Conservation (phyloP, 2,797 vertebrate species). For the Sebastes itinus region DNA sequence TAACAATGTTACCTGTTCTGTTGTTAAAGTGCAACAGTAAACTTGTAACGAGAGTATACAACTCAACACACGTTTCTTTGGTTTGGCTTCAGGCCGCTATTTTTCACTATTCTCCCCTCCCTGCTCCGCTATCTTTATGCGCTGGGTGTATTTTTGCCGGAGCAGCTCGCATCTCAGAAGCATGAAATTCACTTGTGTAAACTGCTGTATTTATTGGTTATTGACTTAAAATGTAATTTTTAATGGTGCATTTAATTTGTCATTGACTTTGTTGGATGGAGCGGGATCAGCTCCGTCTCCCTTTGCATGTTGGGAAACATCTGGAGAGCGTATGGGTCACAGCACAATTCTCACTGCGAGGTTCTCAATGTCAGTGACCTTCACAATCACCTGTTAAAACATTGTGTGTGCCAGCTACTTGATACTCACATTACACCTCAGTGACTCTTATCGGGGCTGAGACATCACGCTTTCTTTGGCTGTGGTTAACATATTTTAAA, state of each 20-base stretch:
- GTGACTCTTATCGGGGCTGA: slow-evolving; percentile 16
- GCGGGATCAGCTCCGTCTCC: slow-evolving; percentile 18
- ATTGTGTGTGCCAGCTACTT: slow-evolving; percentile 26
- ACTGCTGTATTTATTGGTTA: neutral
- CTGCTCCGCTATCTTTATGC: neutral
- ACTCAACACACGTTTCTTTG: neutral
- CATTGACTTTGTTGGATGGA: neutral
- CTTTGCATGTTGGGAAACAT: slow-evolving; percentile 66
- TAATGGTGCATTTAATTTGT: neutral
- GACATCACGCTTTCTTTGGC: slow-evolving; percentile 1
- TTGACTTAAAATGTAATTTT: neutral
- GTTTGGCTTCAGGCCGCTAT: neutral
- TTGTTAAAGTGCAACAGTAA: neutral
- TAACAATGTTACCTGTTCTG: neutral
- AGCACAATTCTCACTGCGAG: slow-evolving; percentile 20
- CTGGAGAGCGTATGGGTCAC: slow-evolving; percentile 67
- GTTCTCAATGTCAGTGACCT: slow-evolving; percentile 34
- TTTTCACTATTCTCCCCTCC: neutral
- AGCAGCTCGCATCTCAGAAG: neutral
- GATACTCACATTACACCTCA: slow-evolving; percentile 6
- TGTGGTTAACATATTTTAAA: slow-evolving; percentile 12
- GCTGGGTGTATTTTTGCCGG: neutral
- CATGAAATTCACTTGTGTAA: neutral
- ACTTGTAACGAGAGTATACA: neutral
- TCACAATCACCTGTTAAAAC: slow-evolving; percentile 57